Evolutionary conservation across 2,797 vertebrate genomes (phyloP).

Genomic region (Mionectes olivaceus): DNA sequence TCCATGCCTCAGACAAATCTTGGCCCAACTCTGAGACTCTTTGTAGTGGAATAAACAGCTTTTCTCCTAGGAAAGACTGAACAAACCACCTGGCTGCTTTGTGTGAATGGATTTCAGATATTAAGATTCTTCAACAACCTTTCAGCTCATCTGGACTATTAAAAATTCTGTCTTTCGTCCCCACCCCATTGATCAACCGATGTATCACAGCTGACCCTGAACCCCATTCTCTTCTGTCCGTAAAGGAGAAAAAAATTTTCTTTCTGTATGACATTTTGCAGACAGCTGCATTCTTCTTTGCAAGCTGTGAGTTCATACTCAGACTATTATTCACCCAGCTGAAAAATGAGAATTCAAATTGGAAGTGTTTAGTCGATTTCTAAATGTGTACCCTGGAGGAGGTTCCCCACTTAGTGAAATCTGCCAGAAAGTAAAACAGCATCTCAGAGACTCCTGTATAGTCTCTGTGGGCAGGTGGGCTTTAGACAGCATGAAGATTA

Average conservation of each 20-base stretch:
- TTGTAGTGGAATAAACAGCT: conserved; percentile 21
- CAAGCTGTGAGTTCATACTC: background rate
- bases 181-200: background rate
- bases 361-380: conserved; percentile 44
- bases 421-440: conserved; percentile 40
- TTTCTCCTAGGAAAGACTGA: background rate
- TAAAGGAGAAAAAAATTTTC: background rate
- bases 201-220: background rate
- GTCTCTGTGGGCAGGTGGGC: conserved; percentile 30
- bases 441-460: background rate
- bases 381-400: conserved; percentile 49
- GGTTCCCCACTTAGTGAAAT: conserved; percentile 46
- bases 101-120: background rate
- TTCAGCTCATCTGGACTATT: background rate
- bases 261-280: background rate
- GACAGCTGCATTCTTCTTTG: background rate
- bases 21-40: background rate
- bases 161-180: background rate
- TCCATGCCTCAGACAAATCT: background rate
- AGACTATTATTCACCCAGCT: conserved; percentile 40
- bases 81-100: background rate
- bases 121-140: background rate
- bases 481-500: conserved; percentile 35
- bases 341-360: conserved; percentile 65
- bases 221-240: background rate